Base-by-base conservation (phyloP, 2,888 invertebrate species). In the Deroplatys truncata region DNA sequence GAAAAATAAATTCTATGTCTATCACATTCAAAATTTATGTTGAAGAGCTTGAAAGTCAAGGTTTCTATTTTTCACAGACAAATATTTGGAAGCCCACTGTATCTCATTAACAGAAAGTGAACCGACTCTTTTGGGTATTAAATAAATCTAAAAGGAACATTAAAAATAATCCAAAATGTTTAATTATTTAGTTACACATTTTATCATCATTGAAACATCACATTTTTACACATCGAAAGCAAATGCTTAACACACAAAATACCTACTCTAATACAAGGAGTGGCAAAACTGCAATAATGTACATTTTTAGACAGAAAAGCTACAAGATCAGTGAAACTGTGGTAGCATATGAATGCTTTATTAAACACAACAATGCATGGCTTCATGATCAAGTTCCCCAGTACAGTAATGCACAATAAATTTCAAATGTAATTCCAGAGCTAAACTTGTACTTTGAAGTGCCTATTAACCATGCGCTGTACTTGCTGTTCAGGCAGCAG, bases 71-170 rank as follows among this genome's bases (percentile, higher is more conserved):
- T 90, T 88, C 56, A 84, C 88, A 89, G 88, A 90, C 84, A n/a
- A 90, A 85, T 72, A 84, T 84, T 84, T 89, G 89, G 89, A 90
- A 90, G 88, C 89, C 85, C 90, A 90, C 86, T 87, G 56, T 72
- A 72, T 72, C 20, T 72, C 56, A 72, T 72, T 72, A 72, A 72
- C 56, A 72, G 20, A 72, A 72, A 72, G 15, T 72, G 25, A 72
- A 72, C 9, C 20, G 20, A 20, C 20, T 72, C 25, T 20, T 72
- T 72, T 72, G 25, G 56, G 56, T 72, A 72, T 20, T 43, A 72
- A 72, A 72, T 72, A 7, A 72, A 20, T 20, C 56, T 72, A 72
- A 72, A 20, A 25, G 20, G 56, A 72, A 72, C 3, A 72, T 72
- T 15, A 72, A 25, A 72, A 20, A 5, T 25, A 72, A 25, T 72